Base-by-base conservation (phyloP, 1,140 invertebrate species). In the Calephelis nemesis region DNA sequence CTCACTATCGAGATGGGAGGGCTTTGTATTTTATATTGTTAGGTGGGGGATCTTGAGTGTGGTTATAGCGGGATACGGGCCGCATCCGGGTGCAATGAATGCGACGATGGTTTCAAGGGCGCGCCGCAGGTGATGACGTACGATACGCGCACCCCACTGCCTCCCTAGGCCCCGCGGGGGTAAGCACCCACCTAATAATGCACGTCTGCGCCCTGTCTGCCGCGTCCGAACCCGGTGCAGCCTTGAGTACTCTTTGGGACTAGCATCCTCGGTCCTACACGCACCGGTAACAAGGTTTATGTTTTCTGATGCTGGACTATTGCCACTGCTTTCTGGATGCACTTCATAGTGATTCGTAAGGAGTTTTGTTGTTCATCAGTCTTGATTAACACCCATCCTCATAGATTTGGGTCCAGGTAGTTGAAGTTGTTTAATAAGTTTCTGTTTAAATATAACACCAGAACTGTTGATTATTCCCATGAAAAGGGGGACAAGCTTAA, bases 121-220 rank as follows among this genome's bases (percentile, higher is more conserved):
- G 85, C 88, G 85, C 87, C 87, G 87, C 88, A 88, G 87, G 87
- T 91, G 88, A 88, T 91, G 88, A 90, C 88, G 88, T 88, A 90
- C 87, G 81, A 87, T 88, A 89, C 87, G 81, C 83, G 84, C 82
- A 79, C 84, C 87, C 85, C 83, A 77, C 81, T 77, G 70, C 82
- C 82, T 45, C 67, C 82, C 75, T 79, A 74, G 75, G 84, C 78
- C 84, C 83, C 85, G 80, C 84, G 87, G 83, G 85, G 87, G 87
- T 88, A 87, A 84, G 83, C 86, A 89, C 88, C 88, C 87, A 88
- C 90, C 88, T 91, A 91, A 92, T 92, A 91, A 92, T 92, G 89
- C 89, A 92, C 86, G 91, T 92, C 91, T 92, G 84, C 85, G 82
- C 85, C 82, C 83, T 81, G 91, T 92, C 91, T 92, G 79, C 87